Percentiles rank a stretch among this genome's conserved stretches.
Conservation (phyloP, 2,888 invertebrate genomes). For the Gisinianus flammeolus region DNA sequence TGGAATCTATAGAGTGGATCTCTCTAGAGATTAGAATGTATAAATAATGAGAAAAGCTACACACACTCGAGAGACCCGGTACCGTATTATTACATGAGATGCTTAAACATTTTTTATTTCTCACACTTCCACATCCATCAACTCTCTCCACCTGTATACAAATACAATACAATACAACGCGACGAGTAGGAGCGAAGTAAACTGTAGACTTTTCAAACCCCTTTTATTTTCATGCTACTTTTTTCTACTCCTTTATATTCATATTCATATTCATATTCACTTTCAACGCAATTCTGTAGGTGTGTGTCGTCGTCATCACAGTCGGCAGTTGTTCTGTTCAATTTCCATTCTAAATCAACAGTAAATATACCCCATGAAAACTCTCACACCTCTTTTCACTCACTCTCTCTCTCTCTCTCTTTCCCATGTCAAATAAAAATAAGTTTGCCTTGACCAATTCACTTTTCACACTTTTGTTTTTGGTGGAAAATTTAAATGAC, state of each 20-base stretch:
- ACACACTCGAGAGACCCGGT: background rate
- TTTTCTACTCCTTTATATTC: too few species aligned
- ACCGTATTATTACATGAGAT: background rate
- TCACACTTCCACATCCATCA: background rate
- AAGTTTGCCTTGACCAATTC: background rate
- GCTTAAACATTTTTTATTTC: background rate
- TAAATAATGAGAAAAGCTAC: conserved; percentile 14
- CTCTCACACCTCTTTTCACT: background rate
- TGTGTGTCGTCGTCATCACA: too few species aligned
- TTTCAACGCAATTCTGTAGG: too few species aligned
- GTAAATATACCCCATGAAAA: background rate
- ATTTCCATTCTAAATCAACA: background rate
- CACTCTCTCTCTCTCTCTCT: background rate
- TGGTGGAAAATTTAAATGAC: too few species aligned
- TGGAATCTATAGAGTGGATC: background rate
- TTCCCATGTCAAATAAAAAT: background rate
- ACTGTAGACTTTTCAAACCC: background rate
- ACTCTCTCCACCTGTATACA: background rate
- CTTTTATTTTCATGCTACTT: background rate
- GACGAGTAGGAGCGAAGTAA: background rate
- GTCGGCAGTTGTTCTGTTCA: too few species aligned
- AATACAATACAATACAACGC: background rate
- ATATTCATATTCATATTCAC: too few species aligned
- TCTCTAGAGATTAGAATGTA: conserved; percentile 19
- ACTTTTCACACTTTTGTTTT: background rate